Evolutionary conservation across 2,113 vertebrate genomes (phyloP).

Genomic region (Xerus inauris): DNA sequence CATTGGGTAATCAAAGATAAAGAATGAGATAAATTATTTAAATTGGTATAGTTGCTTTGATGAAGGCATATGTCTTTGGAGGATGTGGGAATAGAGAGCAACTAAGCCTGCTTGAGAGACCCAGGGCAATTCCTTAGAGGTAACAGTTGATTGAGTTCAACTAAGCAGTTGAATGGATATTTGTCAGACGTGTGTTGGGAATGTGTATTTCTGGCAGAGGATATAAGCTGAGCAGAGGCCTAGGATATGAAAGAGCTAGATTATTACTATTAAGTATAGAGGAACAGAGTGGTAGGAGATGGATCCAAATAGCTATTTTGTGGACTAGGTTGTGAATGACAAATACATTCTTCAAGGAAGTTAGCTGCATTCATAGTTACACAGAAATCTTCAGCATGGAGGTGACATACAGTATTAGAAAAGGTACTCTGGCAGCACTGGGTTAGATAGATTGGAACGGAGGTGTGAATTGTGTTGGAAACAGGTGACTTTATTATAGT

Average conservation of each 20-base stretch:
- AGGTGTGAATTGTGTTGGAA: slow-evolving; percentile 13
- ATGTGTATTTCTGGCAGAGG: not conserved
- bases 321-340: not conserved
- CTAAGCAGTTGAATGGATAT: not conserved
- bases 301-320: not conserved
- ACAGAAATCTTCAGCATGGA: not conserved
- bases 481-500: not conserved
- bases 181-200: not conserved
- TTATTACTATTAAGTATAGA: not conserved
- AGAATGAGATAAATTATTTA: slow-evolving; percentile 9
- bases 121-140: not conserved
- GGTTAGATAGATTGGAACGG: not conserved
- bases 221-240: not conserved
- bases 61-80: not conserved
- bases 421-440: not conserved
- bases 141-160: not conserved
- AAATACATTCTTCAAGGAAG: not conserved
- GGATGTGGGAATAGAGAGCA: not conserved
- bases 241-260: not conserved
- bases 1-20: not conserved
- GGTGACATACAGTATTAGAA: not conserved
- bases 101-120: not conserved
- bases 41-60: not conserved
- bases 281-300: not conserved
- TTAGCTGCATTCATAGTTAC: not conserved